Evolutionary conservation across 2,113 vertebrate species (phyloP).

Genomic region (Epinephelus fuscoguttatus): DNA sequence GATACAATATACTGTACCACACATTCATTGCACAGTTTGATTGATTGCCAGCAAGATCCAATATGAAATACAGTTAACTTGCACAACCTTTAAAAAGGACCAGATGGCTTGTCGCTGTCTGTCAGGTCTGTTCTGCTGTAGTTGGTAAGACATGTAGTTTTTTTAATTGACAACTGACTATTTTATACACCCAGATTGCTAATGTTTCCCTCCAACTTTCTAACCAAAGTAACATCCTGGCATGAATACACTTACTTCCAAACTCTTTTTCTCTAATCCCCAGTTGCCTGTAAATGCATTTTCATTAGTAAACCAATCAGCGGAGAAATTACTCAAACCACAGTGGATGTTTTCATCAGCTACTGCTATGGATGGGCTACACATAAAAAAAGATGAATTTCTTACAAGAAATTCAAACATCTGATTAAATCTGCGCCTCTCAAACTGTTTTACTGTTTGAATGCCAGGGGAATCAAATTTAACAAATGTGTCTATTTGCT

Average conservation of each 20-base stretch:
- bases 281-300: neutral
- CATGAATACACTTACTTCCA: neutral
- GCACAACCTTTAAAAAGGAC: no score
- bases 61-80: no score
- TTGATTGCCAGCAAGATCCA: no score
- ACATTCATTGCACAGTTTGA: no score
- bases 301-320: conserved; percentile 9
- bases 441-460: conserved; percentile 1
- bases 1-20: no score
- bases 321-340: conserved; percentile 15
- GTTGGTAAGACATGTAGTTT: neutral
- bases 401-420: conserved; percentile 1
- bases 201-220: neutral
- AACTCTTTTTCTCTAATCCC: neutral
- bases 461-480: conserved; percentile 34
- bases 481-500: conserved; percentile 37
- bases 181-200: neutral
- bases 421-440: conserved; percentile 42
- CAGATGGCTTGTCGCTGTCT: no score
- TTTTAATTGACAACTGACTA: neutral
- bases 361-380: neutral
- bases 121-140: neutral
- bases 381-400: conserved; percentile 10
- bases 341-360: neutral
- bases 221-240: neutral